Base-by-base conservation (phyloP, 92 coral and sea anemone species). In the Diadumene lineata region DNA sequence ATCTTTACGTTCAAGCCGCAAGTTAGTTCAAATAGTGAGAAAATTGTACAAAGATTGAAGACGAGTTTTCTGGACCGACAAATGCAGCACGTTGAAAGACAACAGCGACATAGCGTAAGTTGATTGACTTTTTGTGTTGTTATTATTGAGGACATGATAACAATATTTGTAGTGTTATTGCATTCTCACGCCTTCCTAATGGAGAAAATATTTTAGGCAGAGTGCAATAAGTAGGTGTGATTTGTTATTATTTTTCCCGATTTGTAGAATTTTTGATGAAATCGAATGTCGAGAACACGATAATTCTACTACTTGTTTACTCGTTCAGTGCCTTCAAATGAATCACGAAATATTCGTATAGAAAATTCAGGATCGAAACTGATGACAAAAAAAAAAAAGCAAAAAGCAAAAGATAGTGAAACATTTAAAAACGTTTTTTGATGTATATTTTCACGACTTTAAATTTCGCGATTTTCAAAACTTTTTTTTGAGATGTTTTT, bases 11-110 rank as follows among this genome's bases (percentile, higher is more conserved):
- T 96, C 73, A 93, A 92, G 69, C 99, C 99, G 11, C 91, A 89
- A 86, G 82, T 96, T 58, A 96, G 99, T 80, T 83, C 90, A 17
- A 92, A 92, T 60, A 96, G 99, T 43, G 97, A 84, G 19, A 92
- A 87, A 73, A 92, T 96, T 34, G 85, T 88, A 67, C 99, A 96
- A 53, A 87, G 88, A 51, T 64, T 96, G 48, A 96, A 96, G 82
- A 92, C 97, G 16, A 86, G 93, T 1, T 96, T 96, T 79, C 82
- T 96, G 70, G 99, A 96, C 74, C 92, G 99, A 22, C 99, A 96
- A 65, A 92, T 89, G 58, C 65, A 86, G 80, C 99, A 96, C 73
- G 92, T 96, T 43, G 91, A 92, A 43, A 92, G 80, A 66, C 99
- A 96, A 51, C 88, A 81, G 33, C 88, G 88, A 57, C 88, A 81